A percentile compares a stretch with the other conserved stretches of the same genome.
Evolutionary conservation across 2,113 vertebrate genomes (phyloP).

Genomic region (Nannobrachium achirus): DNA sequence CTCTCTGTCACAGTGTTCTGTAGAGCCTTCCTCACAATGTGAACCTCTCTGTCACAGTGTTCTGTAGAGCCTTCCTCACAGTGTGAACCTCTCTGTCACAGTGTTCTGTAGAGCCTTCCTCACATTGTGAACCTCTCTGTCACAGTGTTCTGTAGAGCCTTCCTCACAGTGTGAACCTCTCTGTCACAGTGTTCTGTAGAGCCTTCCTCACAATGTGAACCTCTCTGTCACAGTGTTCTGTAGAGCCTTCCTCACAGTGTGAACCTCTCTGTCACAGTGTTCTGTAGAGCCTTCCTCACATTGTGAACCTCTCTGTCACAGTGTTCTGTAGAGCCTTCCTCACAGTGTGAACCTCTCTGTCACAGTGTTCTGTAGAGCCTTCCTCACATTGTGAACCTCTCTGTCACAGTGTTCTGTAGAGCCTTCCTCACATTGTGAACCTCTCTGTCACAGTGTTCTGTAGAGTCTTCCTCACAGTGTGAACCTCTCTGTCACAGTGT

Average conservation of each 20-base stretch:
- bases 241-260: slow-evolving; percentile 36
- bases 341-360: slow-evolving; percentile 41
- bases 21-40: slow-evolving; percentile 35
- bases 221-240: slow-evolving; percentile 26
- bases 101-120: slow-evolving; percentile 20
- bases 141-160: slow-evolving; percentile 26
- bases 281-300: slow-evolving; percentile 25
- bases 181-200: slow-evolving; percentile 31
- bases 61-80: slow-evolving; percentile 25
- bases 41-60: slow-evolving; percentile 39
- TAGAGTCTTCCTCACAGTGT: slow-evolving; percentile 35
- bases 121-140: slow-evolving; percentile 41
- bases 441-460: slow-evolving; percentile 26
- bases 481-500: slow-evolving; percentile 39
- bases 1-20: slow-evolving; percentile 26
- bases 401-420: slow-evolving; percentile 31
- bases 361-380: slow-evolving; percentile 26
- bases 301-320: slow-evolving; percentile 38
- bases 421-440: slow-evolving; percentile 40
- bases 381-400: slow-evolving; percentile 39
- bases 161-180: slow-evolving; percentile 39
- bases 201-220: slow-evolving; percentile 40
- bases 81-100: slow-evolving; percentile 38
- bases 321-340: slow-evolving; percentile 20
- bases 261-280: slow-evolving; percentile 39